Evolutionary conservation across 2,888 invertebrate genomes (phyloP).

Genomic region (Gymnosoma rotundatum): DNA sequence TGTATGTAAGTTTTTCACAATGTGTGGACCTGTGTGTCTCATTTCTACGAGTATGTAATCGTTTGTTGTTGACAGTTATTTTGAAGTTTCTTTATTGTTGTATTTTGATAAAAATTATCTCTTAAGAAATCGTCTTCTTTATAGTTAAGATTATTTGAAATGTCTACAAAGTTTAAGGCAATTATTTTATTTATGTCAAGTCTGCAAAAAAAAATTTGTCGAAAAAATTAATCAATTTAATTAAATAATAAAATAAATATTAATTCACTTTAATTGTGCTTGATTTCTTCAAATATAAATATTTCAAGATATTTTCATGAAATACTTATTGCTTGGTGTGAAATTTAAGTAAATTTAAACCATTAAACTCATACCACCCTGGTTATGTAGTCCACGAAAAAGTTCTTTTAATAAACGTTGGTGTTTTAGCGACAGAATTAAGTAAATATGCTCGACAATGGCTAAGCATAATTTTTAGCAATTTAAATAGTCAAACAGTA

Average conservation of each 20-base stretch:
- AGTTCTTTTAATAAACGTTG: too few species aligned
- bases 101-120: slow-evolving; percentile 29
- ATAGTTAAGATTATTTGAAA: background rate
- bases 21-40: background rate
- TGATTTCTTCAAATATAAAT: too few species aligned
- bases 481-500: too few species aligned
- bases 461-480: too few species aligned
- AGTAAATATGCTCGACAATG: too few species aligned
- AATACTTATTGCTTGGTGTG: too few species aligned
- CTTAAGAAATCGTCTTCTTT: background rate
- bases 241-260: background rate
- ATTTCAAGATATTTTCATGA: too few species aligned
- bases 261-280: too few species aligned
- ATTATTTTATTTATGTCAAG: background rate
- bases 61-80: slow-evolving; percentile 56
- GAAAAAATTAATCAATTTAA: background rate
- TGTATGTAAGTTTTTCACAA: background rate
- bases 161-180: slow-evolving; percentile 45
- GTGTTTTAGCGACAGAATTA: too few species aligned
- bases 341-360: too few species aligned
- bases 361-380: too few species aligned
- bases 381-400: too few species aligned
- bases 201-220: background rate
- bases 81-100: slow-evolving; percentile 54
- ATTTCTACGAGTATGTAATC: slow-evolving; percentile 6